phyloP scores from a whole-genome alignment of 2,797 vertebrate species.

The Nannoperca australis region DNA sequence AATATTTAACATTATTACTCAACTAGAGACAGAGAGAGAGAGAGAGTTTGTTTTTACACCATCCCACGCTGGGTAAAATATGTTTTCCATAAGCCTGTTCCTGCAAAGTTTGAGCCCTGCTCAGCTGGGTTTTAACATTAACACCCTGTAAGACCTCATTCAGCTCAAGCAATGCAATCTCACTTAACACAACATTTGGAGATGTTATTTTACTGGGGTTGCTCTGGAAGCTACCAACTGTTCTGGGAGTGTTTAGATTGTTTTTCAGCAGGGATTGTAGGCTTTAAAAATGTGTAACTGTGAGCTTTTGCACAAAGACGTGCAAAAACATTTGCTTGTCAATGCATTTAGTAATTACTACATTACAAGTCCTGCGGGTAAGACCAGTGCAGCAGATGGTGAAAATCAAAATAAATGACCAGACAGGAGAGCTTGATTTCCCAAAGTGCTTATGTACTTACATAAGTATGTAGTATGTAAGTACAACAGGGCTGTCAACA shows the following conservation, averaged over 20 bases:
- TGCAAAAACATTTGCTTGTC: constrained; percentile 39
- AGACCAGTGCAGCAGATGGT: constrained; percentile 43
- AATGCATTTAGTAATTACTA: constrained; percentile 38
- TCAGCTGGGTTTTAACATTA: constrained; percentile 61
- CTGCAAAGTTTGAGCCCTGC: constrained; percentile 37
- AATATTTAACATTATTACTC: constrained; percentile 67
- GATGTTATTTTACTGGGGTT: constrained; percentile 23
- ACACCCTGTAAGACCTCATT: constrained; percentile 56
- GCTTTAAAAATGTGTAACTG: constrained; percentile 32
- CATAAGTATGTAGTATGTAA: not conserved
- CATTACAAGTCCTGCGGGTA: constrained; percentile 19
- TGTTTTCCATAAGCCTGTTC: constrained; percentile 55
- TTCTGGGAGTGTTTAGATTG: constrained; percentile 23
- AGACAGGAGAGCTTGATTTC: constrained; percentile 46
- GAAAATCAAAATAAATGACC: constrained; percentile 54
- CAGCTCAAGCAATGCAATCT: constrained; percentile 43
- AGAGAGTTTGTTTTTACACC: constrained; percentile 22
- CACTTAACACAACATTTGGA: constrained; percentile 44
- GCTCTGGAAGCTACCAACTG: constrained; percentile 25
- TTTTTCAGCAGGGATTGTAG: constrained; percentile 35
- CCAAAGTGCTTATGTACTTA: constrained; percentile 11
- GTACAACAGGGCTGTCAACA: constrained; percentile 25
- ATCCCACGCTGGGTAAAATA: constrained; percentile 49
- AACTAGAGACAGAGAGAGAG: constrained; percentile 16
- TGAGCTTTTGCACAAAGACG: constrained; percentile 33